phyloP scores from a whole-genome alignment of 2,113 vertebrate species.

The Lepus timidus region DNA sequence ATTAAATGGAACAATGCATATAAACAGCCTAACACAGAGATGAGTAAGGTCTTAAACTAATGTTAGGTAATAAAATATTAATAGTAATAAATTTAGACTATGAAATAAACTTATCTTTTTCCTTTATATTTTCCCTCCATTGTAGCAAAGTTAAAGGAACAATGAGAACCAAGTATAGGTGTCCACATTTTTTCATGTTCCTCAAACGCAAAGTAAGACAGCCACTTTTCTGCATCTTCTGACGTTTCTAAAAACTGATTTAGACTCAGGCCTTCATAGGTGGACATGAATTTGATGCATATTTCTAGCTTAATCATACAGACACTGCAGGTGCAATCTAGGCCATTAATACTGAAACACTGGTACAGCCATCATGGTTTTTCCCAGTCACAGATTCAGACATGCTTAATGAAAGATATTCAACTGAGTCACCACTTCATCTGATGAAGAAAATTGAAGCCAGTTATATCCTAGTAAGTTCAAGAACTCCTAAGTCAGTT shows the following conservation, averaged over 20 bases:
- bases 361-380: background rate
- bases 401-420: background rate
- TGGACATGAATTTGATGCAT: background rate
- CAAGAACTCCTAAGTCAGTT: constrained; percentile 22
- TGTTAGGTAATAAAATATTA: constrained; percentile 52
- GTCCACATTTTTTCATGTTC: constrained; percentile 23
- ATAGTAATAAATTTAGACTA: constrained; percentile 46
- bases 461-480: background rate
- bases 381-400: background rate
- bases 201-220: constrained; percentile 6
- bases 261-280: constrained; percentile 14
- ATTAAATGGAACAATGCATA: constrained; percentile 43
- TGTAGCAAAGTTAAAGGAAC: constrained; percentile 28
- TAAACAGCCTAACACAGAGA: background rate
- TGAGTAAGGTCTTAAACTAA: constrained; percentile 57
- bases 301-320: constrained; percentile 32
- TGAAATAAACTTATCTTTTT: background rate
- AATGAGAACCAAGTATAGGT: background rate
- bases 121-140: constrained; percentile 33
- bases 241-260: constrained; percentile 16
- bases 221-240: background rate
- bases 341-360: constrained; percentile 2
- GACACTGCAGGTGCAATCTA: background rate
- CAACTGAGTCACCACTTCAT: background rate
- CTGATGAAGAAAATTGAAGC: constrained; percentile 28